These are phyloP conservation scores for Paguma larvata DNA, from an alignment of 2,797 vertebrate genomes.

Conservation along the genomic window DNA sequence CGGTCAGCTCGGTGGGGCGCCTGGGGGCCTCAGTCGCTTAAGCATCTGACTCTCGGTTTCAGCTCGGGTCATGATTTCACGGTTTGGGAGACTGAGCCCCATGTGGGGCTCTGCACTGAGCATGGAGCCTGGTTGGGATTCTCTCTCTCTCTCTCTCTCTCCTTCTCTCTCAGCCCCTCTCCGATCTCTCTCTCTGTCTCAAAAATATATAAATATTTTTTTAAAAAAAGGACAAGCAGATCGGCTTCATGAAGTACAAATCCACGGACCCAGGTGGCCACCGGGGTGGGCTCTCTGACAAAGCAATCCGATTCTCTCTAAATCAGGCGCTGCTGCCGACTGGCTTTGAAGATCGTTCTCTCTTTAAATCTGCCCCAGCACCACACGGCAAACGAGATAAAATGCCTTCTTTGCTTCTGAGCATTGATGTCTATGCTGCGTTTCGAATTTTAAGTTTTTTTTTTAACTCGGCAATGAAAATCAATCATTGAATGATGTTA, in stretches of 20 bases:
- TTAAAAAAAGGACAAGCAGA: background rate
- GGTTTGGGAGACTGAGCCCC: too few relatives aligned
- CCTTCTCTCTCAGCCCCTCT: too few relatives aligned
- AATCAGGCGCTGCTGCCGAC: background rate
- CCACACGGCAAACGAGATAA: constrained; percentile 72
- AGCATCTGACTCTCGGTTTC: too few relatives aligned
- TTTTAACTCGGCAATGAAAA: constrained; percentile 64
- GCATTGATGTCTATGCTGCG: constrained; percentile 61
- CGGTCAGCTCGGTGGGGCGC: background rate
- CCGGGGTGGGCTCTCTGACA: background rate
- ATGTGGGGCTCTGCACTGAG: too few relatives aligned
- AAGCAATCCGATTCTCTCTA: constrained; percentile 5
- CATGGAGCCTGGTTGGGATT: too few relatives aligned
- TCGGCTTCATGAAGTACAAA: background rate
- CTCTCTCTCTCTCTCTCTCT: too few relatives aligned
- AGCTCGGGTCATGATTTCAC: too few relatives aligned
- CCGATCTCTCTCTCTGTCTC: too few relatives aligned
- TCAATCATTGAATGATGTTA: constrained; percentile 65
- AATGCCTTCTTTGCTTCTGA: constrained; percentile 53
- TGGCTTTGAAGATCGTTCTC: constrained; percentile 69
- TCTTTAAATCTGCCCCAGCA: constrained; percentile 63
- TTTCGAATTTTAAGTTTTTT: constrained; percentile 63
- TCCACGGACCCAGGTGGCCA: background rate
- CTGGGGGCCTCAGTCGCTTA: too few relatives aligned
- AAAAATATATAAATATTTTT: too few relatives aligned